Conservation (phyloP, 2,888 invertebrate species). For the Neelides folsomi region DNA sequence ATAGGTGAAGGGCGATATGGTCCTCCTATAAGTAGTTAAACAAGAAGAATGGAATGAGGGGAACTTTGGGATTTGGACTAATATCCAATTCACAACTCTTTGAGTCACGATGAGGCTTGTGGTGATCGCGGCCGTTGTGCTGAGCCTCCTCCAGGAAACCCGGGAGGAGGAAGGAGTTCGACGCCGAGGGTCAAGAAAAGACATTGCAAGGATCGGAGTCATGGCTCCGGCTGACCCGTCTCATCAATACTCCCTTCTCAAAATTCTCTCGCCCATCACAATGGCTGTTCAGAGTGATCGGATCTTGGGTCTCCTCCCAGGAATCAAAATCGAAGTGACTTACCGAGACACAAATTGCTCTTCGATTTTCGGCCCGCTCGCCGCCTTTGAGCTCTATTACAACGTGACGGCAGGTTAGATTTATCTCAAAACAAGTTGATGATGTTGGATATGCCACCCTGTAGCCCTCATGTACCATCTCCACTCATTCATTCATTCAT, state of each 20-base stretch:
- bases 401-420: slow-evolving; percentile 51
- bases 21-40: too few species aligned
- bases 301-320: slow-evolving; percentile 43
- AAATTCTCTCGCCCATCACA: slow-evolving; percentile 56
- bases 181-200: slow-evolving; percentile 20
- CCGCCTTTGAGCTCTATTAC: slow-evolving; percentile 62
- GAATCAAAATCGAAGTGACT: slow-evolving; percentile 55
- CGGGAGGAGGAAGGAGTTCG: too few species aligned
- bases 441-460: background rate
- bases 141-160: background rate
- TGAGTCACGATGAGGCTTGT: background rate
- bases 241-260: slow-evolving; percentile 49
- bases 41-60: background rate
- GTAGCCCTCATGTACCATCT: background rate
- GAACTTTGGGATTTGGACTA: background rate
- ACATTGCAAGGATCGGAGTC: slow-evolving; percentile 48
- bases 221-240: slow-evolving; percentile 48
- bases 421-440: background rate
- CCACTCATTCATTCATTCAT: background rate
- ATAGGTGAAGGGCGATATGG: too few species aligned
- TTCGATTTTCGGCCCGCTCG: slow-evolving; percentile 60
- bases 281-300: slow-evolving; percentile 46
- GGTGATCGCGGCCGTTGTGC: background rate
- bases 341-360: slow-evolving; percentile 62
- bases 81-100: background rate